These are phyloP conservation scores for Bettongia penicillata DNA, from an alignment of 2,113 vertebrate genomes.

Conservation along the genomic window DNA sequence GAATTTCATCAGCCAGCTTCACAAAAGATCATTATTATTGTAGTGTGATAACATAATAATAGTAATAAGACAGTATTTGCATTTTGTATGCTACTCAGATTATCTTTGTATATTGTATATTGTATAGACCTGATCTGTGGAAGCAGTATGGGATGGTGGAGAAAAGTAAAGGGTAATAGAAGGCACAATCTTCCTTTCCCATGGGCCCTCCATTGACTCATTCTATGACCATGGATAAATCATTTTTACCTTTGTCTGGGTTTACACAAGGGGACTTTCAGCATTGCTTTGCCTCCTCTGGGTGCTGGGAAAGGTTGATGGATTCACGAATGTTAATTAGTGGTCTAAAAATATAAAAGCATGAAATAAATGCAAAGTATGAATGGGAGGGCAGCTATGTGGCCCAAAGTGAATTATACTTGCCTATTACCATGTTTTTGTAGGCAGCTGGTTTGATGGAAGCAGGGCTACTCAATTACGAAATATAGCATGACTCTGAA, in stretches of 20 bases:
- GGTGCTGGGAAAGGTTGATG: not conserved
- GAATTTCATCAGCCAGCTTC: not conserved
- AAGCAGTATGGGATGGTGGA: not conserved
- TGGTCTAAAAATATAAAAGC: not conserved
- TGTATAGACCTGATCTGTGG: not conserved
- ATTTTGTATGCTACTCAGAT: not conserved
- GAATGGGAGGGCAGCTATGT: not conserved
- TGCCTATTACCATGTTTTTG: not conserved
- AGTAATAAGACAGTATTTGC: not conserved
- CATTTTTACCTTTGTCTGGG: not conserved
- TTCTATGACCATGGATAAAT: not conserved
- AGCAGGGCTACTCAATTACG: not conserved
- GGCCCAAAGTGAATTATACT: not conserved
- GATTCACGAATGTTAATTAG: not conserved
- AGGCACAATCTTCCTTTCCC: not conserved
- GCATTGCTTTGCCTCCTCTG: not conserved
- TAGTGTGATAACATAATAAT: not conserved
- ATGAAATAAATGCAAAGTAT: not conserved
- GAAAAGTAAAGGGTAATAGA: not conserved
- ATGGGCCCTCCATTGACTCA: not conserved
- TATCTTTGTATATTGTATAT: not conserved
- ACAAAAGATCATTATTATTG: not conserved
- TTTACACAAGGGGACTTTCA: not conserved
- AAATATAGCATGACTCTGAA: not conserved
- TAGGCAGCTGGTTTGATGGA: not conserved